Evolutionary conservation across 2,888 invertebrate genomes (phyloP), one percentile per base, ranked within the genome.

Genomic region (Chironomus tentans): DNA sequence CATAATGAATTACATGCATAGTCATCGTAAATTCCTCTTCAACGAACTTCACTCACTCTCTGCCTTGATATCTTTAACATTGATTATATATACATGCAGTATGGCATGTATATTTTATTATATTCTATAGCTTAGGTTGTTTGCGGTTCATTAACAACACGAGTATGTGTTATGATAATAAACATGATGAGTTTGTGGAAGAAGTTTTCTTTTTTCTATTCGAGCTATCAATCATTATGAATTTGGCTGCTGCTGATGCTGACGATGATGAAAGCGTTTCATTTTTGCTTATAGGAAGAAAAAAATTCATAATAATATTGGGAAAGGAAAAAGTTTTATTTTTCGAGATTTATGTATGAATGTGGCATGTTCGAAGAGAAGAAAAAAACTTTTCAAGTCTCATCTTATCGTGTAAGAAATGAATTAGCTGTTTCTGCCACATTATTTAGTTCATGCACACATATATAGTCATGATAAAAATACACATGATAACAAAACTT

Each of bases 1-100:
- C 48, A 47, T 70, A 48, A 70, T 70, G 70, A 70, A 70, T 70
- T 70, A 70, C 70, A 70, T 70, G 70, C 70, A 70, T 6, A 70
- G 70, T 70, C 70, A 70, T 70, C 70, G 70, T 47, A 48, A 46
- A 48, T 48, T 70, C 47, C 47, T 18, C 48, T 70, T 28, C 24
- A 70, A 70, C 47, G 70, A 46, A 47, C 48, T 70, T 48, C 7
- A 12, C 65, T 24, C 65, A 21, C 13, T 3, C 24, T 18, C 56
- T 56, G 56, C 56, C 38, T 38, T 56, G 18, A 65, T 65, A 13
- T 21, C 24, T 65, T 65, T 65, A 21, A 21, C 65, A 65, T 24
- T 65, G 65, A 65, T 24, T 56, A 13, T 24, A 65, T 65, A 22
- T 5, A 21, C 21, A 24, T 65, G 65, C 21, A 24, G 62, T 2